Base-by-base conservation (phyloP, 2,888 invertebrate species). In the Trisateles emortualis region DNA sequence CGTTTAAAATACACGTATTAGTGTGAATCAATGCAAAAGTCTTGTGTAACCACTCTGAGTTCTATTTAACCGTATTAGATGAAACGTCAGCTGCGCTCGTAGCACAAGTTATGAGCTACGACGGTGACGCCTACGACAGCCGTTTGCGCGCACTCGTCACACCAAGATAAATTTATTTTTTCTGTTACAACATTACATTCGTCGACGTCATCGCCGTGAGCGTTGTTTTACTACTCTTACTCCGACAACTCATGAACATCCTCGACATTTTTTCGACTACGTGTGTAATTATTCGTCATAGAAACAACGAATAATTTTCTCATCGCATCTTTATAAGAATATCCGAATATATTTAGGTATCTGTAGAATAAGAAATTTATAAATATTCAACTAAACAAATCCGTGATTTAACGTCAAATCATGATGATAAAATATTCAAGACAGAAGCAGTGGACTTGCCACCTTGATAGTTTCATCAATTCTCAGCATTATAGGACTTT, bases 191-290 rank as follows among this genome's bases (percentile, higher is more conserved):
- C 54, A 64, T 35, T 42, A 62, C 55, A 66, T 66, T 58, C 57
- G 46, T 54, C 26, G 14, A 13, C 38, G 19, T 22, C 19, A 14
- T 60, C 40, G 36, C 48, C n/a, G 56, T 59, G 58, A 68, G 67
- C 67, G 68, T 71, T 66, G 66, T 78, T 78, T 79, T 77, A 78
- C 76, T 68, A 74, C 67, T 55, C 53, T 61, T 76, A n/a, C n/a
- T 74, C 75, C 79, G 75, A 80, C 78, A 78, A 71, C 70, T 58
- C 64, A 74, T 74, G 72, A 72, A 14, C 8, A 14, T 13, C 8
- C 16, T 13, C 2, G 4, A 35, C 1, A 13, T 11, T 46, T 39
- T 50, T 38, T 19, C 16, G 57, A 44, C 43, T 22, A 22, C 3
- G 5, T 22, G 22, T 22, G 22, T 50, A 54, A 47, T 44, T 51